These are phyloP conservation scores for Cataglyphis altisquamis DNA, from an alignment of 2,888 invertebrate genomes.

Conservation along the genomic window DNA sequence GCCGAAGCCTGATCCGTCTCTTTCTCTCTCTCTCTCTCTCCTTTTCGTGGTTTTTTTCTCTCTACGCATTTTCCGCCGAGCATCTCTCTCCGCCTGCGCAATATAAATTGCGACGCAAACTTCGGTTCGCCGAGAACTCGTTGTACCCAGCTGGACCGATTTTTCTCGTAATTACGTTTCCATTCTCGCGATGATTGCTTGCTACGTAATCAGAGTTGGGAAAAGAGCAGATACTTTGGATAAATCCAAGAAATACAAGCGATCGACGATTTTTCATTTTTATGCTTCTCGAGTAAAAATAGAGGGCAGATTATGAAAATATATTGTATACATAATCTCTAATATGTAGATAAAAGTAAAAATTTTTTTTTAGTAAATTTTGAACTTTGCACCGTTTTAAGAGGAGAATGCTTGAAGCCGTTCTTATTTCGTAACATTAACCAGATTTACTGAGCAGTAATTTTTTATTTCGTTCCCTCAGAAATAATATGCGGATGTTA, in stretches of 20 bases:
- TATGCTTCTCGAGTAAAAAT: not conserved
- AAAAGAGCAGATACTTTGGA: not conserved
- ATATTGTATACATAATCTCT: not conserved
- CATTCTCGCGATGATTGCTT: constrained; percentile 22
- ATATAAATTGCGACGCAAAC: constrained; percentile 33
- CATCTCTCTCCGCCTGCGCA: constrained; percentile 3
- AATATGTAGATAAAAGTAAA: not conserved
- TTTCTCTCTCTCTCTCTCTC: not conserved
- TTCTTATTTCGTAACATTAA: constrained; percentile 28
- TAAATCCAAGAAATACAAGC: not conserved
- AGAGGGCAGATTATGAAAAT: constrained; percentile 1
- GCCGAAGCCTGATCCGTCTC: constrained; percentile 8
- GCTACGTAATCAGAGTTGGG: constrained; percentile 5
- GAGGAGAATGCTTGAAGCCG: not conserved
- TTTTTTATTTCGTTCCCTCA: constrained; percentile 42
- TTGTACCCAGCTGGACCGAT: not conserved
- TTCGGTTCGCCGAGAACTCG: constrained; percentile 9
- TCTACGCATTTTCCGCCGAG: constrained; percentile 9
- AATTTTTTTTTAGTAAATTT: not conserved
- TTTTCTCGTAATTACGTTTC: constrained; percentile 27
- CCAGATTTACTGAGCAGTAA: constrained; percentile 18
- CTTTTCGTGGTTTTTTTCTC: constrained; percentile 4
- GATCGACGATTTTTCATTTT: not conserved
- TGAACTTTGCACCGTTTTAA: not conserved
- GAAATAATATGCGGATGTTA: constrained; percentile 33